Evolutionary conservation across 1,140 invertebrate genomes (phyloP), one percentile per base, ranked within the genome.

Genomic region (Trichonephila clavipes): DNA sequence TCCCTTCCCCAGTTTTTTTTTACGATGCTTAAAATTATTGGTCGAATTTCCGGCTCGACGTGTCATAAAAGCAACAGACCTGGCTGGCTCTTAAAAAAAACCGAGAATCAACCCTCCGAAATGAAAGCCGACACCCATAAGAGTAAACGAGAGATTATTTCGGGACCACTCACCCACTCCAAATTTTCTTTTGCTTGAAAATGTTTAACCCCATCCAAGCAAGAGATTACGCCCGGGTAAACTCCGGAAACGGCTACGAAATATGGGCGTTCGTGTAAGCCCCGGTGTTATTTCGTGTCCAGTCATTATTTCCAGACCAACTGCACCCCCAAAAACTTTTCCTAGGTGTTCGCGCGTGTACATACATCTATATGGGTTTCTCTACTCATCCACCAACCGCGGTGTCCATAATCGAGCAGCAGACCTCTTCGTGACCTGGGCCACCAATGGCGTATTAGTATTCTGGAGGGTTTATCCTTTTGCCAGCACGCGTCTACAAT

Each of bases 241-340:
- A 72, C 83, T 40, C 90, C 51, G 82, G 90, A 92, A 92, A 92
- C 90, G 90, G 83, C 82, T 82, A 69, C 82, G 90, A 92, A 92
- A 92, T 69, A 51, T 44, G 72, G 62, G 86, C 91, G 51, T 34
- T 66, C 91, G 69, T 93, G 91, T 93, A 93, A 93, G 92, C 92
- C 69, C 40, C 77, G 86, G 81, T 93, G 92, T 93, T 88, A 89
- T 89, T 93, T 62, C 85, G 92, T 88, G 92, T 93, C 85, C 61
- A 88, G 40, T 93, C 92, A 93, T 93, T 93, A 93, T 88, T 93
- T 92, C 91, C 91, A 87, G 64, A 28, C 91, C 91, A 92, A 90
- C 88, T 90, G 69, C 62, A 81, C 58, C 77, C 24, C 62, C 61
- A 44, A 44, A 82, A 89, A 93, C 92, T 93, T 93, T 88, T 58